Percentiles rank a stretch among this genome's conserved stretches.
Conservation (phyloP, 92 coral and sea anemone genomes). For the Hydrozoanthus gracilis region DNA sequence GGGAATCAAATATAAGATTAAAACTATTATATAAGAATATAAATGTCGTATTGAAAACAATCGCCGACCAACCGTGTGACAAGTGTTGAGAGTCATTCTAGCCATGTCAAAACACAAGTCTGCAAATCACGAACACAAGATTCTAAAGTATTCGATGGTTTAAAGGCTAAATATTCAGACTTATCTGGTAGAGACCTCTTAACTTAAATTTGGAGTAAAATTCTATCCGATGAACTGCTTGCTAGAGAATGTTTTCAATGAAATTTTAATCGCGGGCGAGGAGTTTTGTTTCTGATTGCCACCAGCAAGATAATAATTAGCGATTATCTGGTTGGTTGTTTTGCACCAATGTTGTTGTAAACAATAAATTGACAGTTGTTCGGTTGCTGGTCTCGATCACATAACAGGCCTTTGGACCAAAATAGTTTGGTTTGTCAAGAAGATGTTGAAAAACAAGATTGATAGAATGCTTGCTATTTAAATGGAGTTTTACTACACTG, state of each 20-base stretch:
- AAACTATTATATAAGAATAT: constrained; percentile 23
- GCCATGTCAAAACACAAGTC: constrained; percentile 4
- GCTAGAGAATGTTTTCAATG: constrained; percentile 36
- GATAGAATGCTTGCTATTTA: not conserved
- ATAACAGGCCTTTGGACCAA: constrained; percentile 31
- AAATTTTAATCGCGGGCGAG: constrained; percentile 39
- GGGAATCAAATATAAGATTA: not conserved
- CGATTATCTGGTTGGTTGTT: constrained; percentile 38
- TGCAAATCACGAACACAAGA: not conserved
- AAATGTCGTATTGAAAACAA: not conserved
- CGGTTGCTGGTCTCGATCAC: constrained; percentile 34
- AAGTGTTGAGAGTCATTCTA: constrained; percentile 10
- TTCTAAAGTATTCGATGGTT: not conserved
- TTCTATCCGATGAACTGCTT: constrained; percentile 34
- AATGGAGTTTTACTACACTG: constrained; percentile 1
- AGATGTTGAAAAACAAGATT: constrained; percentile 1
- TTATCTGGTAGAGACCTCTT: not conserved
- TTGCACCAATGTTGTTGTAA: constrained; percentile 18
- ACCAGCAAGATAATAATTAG: constrained; percentile 32
- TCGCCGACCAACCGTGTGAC: constrained; percentile 16
- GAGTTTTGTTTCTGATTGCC: constrained; percentile 19
- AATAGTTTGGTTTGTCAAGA: constrained; percentile 25
- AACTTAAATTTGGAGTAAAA: not conserved
- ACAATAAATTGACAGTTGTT: constrained; percentile 23
- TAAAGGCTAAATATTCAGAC: not conserved